A percentile compares a stretch with the other conserved stretches of the same genome.
These are phyloP conservation scores for Pituophis catenifer DNA, from an alignment of 2,113 vertebrate genomes.

Conservation along the genomic window DNA sequence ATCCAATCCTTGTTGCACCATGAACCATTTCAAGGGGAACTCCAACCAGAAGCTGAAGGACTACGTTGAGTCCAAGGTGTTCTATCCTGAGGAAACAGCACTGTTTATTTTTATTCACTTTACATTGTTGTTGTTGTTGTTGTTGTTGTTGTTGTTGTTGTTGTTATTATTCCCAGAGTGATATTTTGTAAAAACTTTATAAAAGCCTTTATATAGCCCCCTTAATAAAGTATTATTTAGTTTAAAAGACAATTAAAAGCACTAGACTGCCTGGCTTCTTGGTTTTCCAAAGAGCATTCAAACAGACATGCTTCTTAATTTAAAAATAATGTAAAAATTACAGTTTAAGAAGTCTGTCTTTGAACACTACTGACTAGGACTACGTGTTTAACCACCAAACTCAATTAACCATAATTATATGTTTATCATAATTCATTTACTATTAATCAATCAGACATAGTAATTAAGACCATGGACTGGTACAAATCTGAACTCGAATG, in stretches of 20 bases:
- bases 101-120: constrained; percentile 17
- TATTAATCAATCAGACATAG: background rate
- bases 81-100: constrained; percentile 81
- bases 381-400: background rate
- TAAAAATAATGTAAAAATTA: background rate
- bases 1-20: constrained; percentile 87
- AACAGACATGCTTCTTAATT: background rate
- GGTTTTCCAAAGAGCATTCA: background rate
- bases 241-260: background rate
- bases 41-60: constrained; percentile 93
- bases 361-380: background rate
- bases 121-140: background rate
- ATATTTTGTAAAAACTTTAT: background rate
- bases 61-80: constrained; percentile 92
- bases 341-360: background rate
- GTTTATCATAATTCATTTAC: background rate
- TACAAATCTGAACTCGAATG: background rate
- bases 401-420: background rate
- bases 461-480: background rate
- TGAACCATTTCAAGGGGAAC: constrained; percentile 98
- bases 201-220: background rate
- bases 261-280: background rate
- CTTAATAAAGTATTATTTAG: background rate
- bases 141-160: no score
- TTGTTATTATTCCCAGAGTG: background rate